Evolutionary conservation across 2,797 vertebrate genomes (phyloP).

Genomic region (Meda fulgida): DNA sequence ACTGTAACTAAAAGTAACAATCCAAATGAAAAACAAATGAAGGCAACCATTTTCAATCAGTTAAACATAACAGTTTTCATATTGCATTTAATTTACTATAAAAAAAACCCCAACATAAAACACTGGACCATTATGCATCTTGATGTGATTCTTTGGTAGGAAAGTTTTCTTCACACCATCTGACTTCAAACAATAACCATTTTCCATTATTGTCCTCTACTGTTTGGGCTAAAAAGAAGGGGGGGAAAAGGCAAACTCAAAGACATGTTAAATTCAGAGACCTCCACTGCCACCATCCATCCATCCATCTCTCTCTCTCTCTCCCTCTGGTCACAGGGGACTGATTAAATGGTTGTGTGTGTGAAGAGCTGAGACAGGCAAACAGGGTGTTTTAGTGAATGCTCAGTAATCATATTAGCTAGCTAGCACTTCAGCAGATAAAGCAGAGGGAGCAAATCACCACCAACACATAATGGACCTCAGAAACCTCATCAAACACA

Average conservation of each 20-base stretch:
- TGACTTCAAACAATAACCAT: background rate
- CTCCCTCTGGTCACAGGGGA: conserved; percentile 64
- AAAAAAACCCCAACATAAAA: no score
- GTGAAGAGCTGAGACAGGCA: conserved; percentile 62
- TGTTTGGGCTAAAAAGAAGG: background rate
- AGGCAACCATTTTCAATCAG: no score
- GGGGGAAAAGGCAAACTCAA: background rate
- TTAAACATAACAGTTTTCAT: background rate
- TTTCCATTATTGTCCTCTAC: background rate
- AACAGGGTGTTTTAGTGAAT: conserved; percentile 63
- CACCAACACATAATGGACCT: conserved; percentile 44
- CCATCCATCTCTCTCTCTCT: conserved; percentile 36
- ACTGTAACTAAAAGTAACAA: background rate
- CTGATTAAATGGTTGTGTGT: conserved; percentile 67
- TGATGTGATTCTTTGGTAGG: background rate
- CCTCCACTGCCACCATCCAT: background rate
- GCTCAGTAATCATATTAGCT: conserved; percentile 80
- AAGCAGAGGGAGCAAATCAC: conserved; percentile 77
- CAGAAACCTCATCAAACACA: conserved; percentile 51
- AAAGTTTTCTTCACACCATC: background rate
- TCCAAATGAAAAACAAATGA: no score
- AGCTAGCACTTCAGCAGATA: conserved; percentile 82
- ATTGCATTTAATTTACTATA: background rate
- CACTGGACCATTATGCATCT: background rate
- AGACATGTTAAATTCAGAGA: conserved; percentile 18